A percentile compares a stretch with the other conserved stretches of the same genome.
These are phyloP conservation scores for Lasioglossum albipes DNA, from an alignment of 1,140 invertebrate species.

Conservation along the genomic window DNA sequence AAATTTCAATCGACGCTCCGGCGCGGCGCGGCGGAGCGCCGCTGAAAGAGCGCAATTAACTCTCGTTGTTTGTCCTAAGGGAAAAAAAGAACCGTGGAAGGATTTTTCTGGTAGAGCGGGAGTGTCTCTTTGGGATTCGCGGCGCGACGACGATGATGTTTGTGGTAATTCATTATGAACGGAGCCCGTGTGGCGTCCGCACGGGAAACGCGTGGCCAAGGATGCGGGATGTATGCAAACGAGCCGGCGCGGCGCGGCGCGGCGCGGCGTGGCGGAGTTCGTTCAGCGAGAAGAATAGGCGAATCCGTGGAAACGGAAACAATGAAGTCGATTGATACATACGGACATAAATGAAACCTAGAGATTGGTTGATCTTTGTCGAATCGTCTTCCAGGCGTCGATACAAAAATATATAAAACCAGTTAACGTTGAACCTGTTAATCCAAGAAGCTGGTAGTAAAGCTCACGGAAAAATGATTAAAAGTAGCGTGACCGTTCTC, in stretches of 20 bases:
- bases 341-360: not conserved
- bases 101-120: not conserved
- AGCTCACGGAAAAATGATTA: too few species aligned
- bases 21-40: too few species aligned
- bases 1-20: slow-evolving; percentile 37
- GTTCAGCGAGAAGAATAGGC: not conserved
- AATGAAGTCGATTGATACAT: not conserved
- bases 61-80: not conserved
- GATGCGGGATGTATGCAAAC: not conserved
- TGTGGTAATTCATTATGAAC: not conserved
- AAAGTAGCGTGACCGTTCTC: too few species aligned
- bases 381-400: too few species aligned
- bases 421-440: too few species aligned
- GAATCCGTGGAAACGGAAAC: not conserved
- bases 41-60: slow-evolving; percentile 45
- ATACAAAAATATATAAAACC: too few species aligned
- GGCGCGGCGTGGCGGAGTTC: too few species aligned
- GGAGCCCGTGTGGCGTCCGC: not conserved
- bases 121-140: not conserved
- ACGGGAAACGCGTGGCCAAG: not conserved
- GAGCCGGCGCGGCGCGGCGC: too few species aligned
- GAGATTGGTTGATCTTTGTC: not conserved
- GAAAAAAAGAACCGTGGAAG: too few species aligned
- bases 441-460: too few species aligned
- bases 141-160: not conserved